Evolutionary conservation across 2,888 invertebrate genomes (phyloP).

Genomic region (Neoascia interrupta): DNA sequence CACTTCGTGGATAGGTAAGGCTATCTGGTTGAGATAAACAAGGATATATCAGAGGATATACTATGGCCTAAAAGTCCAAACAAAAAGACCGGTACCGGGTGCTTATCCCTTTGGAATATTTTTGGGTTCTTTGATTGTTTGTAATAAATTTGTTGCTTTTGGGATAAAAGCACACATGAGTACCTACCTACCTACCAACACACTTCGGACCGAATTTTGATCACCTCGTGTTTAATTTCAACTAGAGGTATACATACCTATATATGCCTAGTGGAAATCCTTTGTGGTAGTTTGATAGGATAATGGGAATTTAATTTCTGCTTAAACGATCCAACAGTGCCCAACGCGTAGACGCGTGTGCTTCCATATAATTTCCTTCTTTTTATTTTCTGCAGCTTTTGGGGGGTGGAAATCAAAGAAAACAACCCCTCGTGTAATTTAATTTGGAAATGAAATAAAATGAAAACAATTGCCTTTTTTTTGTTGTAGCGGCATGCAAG

Average conservation of each 20-base stretch:
- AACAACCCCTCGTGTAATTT: slow-evolving; percentile 38
- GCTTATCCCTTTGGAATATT: slow-evolving; percentile 32
- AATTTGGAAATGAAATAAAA: slow-evolving; percentile 47
- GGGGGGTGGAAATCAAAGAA: slow-evolving; percentile 22
- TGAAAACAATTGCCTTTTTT: not conserved
- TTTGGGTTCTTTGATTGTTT: slow-evolving; percentile 23
- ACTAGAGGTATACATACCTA: slow-evolving; percentile 5
- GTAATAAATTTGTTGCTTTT: slow-evolving; percentile 26
- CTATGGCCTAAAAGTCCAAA: not conserved
- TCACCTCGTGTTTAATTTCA: slow-evolving; percentile 20
- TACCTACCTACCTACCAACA: too few species aligned
- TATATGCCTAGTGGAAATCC: slow-evolving; percentile 1
- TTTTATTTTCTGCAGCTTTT: too few species aligned
- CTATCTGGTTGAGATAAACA: too few species aligned
- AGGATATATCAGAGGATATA: not conserved
- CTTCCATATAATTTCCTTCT: slow-evolving; percentile 4
- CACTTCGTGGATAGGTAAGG: not conserved
- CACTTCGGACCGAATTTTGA: slow-evolving; percentile 5
- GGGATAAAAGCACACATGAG: not conserved
- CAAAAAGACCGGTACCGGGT: not conserved
- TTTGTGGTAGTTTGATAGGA: slow-evolving; percentile 57
- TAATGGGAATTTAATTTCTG: slow-evolving; percentile 57
- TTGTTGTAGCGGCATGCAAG: too few species aligned
- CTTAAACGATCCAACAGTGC: slow-evolving; percentile 49
- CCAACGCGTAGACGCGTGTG: not conserved